Base-by-base conservation (phyloP, 1,140 invertebrate genomes). In the Drosophila suzukii region DNA sequence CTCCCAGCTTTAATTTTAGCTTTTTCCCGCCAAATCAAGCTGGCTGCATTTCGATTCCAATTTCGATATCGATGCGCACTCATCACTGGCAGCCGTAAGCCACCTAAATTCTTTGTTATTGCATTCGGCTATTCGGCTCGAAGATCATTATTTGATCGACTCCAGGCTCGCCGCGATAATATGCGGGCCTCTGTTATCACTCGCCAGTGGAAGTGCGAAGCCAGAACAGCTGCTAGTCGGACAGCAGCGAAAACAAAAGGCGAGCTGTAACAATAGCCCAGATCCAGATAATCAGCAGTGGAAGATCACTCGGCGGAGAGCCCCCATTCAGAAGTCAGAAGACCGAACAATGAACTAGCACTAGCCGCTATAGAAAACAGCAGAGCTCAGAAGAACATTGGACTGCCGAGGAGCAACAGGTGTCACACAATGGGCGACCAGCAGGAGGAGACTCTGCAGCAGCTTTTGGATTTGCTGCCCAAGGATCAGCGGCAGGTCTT, bases 161-260 rank as follows among this genome's bases (percentile, higher is more conserved):
- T 46, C 39, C 43, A 38, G 47, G 24, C 38, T 36, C 36, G 49
- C 46, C 73, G 47, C 39, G 47, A 57, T 68, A 85, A 75, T 81
- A 85, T 85, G 83, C 66, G 72, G 77, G 78, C 59, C 50, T 38
- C 61, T 30, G 47, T 82, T 86, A 88, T 85, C 82, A 55, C 38
- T 58, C 46, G 30, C 53, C 61, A 56, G 53, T 78, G 74, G 24
- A 63, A 78, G 50, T 51, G 47, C 38, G 50, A 47, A 61, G 47
- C 50, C 72, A 51, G 46, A 82, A 62, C 49, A 78, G 58, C 75
- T 72, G 80, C 71, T 82, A 44, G 60, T 24, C 50, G 15, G 43
- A 4, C 17, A 20, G 17, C 43, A 55, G 50, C 39, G 20, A 54
- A 38, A 66, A 54, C 68, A 62, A 49, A 46, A 44, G 34, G 30